Percentiles rank a stretch among this genome's conserved stretches.
Evolutionary conservation across 1,140 invertebrate species (phyloP).

Genomic region (Tetramorium simillimum): DNA sequence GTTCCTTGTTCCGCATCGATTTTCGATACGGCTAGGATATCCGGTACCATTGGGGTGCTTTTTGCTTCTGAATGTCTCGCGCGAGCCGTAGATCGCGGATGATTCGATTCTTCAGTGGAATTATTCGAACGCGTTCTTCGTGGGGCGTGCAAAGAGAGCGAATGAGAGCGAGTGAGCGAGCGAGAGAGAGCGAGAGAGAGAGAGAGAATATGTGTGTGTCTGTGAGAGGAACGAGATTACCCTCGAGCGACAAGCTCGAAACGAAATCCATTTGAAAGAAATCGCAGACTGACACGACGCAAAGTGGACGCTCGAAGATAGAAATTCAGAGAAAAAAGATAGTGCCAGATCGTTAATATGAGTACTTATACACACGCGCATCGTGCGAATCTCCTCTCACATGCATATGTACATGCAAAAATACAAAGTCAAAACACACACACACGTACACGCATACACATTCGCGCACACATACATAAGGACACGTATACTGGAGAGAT

Average conservation of each 20-base stretch:
- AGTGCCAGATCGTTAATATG: conserved; percentile 34
- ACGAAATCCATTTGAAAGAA: conserved; percentile 47
- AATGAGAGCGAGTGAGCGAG: neutral
- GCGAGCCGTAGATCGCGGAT: neutral
- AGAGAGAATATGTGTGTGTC: neutral
- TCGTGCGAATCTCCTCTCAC: conserved; percentile 14
- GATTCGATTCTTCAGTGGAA: conserved; percentile 32
- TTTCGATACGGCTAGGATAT: conserved; percentile 27
- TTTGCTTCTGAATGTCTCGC: conserved; percentile 18
- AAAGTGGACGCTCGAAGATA: conserved; percentile 41
- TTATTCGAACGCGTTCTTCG: conserved; percentile 31
- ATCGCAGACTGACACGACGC: conserved; percentile 33
- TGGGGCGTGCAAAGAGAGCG: neutral
- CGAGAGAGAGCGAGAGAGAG: conserved; percentile 4
- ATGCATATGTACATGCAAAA: conserved; percentile 20
- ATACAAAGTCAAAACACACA: conserved; percentile 1
- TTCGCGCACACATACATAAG: conserved; percentile 4
- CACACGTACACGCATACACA: neutral
- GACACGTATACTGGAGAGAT: conserved; percentile 71
- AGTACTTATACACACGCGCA: conserved; percentile 49
- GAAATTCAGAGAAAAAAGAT: conserved; percentile 25
- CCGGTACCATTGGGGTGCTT: conserved; percentile 1
- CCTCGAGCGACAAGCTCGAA: neutral
- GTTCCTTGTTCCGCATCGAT: conserved; percentile 38
- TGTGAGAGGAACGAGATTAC: conserved; percentile 10